These are phyloP conservation scores for Himalopsyche anomala DNA, from an alignment of 2,888 invertebrate species.

Conservation along the genomic window DNA sequence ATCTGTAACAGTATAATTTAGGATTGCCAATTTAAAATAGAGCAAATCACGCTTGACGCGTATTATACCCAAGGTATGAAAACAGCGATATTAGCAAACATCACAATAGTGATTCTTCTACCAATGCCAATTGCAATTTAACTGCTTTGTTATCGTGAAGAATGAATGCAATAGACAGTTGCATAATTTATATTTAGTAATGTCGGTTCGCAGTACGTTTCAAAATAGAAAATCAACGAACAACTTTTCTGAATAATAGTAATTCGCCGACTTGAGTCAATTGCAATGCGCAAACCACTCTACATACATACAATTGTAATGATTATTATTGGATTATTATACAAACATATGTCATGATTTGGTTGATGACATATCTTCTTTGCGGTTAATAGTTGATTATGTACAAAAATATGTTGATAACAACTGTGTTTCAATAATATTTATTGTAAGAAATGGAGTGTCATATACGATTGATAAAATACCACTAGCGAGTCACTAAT, in stretches of 20 bases:
- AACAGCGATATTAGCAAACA: neutral
- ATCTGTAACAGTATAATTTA: neutral
- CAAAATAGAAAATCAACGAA: neutral
- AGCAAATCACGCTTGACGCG: neutral
- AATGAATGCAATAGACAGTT: conserved; percentile 27
- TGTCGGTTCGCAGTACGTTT: neutral
- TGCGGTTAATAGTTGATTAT: neutral
- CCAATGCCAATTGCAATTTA: conserved; percentile 39
- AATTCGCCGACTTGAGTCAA: neutral
- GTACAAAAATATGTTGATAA: neutral
- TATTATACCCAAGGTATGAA: neutral
- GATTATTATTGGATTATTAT: neutral
- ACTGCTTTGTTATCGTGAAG: conserved; percentile 22
- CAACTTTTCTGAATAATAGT: neutral
- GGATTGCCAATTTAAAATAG: neutral
- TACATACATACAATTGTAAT: neutral
- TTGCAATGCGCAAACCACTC: neutral
- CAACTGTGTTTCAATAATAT: neutral
- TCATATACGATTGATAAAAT: neutral
- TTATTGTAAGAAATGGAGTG: neutral
- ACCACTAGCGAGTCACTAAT: neutral
- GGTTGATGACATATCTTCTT: neutral
- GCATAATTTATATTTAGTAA: neutral
- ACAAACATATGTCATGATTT: neutral
- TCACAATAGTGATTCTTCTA: neutral